phyloP scores from a whole-genome alignment of 2,113 vertebrate species.

The Xiphias gladius region DNA sequence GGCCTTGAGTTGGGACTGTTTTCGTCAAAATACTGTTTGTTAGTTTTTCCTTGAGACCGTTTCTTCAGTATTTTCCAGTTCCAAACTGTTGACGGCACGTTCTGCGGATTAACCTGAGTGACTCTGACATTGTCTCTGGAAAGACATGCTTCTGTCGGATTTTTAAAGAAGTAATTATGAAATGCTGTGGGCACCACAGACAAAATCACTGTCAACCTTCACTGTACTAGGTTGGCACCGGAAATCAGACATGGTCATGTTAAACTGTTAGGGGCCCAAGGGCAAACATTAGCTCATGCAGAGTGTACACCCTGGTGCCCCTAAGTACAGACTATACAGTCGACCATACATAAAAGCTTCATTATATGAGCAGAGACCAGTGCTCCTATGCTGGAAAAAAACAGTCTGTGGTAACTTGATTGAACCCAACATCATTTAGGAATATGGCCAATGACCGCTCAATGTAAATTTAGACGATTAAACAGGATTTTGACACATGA shows the following conservation, averaged over 20 bases:
- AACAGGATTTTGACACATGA: neutral
- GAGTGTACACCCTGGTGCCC: neutral
- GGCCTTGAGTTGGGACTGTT: neutral
- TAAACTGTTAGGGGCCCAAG: neutral
- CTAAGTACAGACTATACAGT: neutral
- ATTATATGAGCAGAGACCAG: neutral
- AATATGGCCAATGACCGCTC: neutral
- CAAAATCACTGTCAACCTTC: neutral
- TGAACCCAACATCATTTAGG: neutral
- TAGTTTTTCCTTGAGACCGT: neutral
- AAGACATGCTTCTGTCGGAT: neutral
- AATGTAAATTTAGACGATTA: neutral
- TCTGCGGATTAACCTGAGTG: neutral
- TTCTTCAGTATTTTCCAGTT: neutral
- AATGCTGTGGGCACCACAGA: neutral
- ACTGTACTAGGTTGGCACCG: neutral
- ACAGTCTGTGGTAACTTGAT: neutral
- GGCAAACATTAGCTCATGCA: neutral
- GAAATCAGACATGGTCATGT: neutral
- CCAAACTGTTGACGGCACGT: neutral
- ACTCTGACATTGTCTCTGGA: neutral
- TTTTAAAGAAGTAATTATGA: neutral
- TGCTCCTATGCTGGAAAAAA: neutral
- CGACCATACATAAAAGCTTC: constrained; percentile 1
- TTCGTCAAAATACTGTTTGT: neutral